Conservation (phyloP, 2,888 invertebrate species). For the Pristionchus exspectatus region DNA sequence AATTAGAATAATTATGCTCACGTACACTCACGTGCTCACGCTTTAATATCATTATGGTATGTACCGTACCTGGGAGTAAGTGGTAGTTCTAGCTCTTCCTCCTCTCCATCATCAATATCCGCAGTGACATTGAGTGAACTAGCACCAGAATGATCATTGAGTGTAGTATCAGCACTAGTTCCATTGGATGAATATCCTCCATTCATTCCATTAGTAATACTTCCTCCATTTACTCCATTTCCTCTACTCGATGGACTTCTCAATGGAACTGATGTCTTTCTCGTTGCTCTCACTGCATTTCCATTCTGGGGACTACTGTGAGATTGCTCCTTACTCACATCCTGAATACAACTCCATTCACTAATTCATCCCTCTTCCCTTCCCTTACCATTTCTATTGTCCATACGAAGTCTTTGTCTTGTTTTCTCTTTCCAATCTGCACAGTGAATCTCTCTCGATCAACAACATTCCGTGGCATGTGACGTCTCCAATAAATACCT, state of each 20-base stretch:
- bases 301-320: slow-evolving; percentile 12
- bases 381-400: slow-evolving; percentile 10
- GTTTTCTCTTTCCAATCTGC: slow-evolving; percentile 38
- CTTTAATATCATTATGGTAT: neutral
- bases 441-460: slow-evolving; percentile 25
- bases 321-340: slow-evolving; percentile 41
- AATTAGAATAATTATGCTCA: neutral
- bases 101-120: neutral
- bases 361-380: neutral
- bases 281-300: neutral
- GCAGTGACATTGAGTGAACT: slow-evolving; percentile 36
- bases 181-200: slow-evolving; percentile 11
- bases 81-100: neutral
- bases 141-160: neutral
- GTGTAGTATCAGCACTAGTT: neutral
- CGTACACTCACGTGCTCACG: too few species aligned
- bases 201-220: neutral
- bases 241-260: slow-evolving; percentile 1
- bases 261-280: neutral
- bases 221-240: neutral
- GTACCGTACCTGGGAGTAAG: neutral
- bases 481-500: neutral
- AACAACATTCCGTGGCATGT: slow-evolving; percentile 14
- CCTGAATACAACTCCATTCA: neutral
- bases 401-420: slow-evolving; percentile 25